Conservation (phyloP, 2,888 invertebrate genomes). For the Bursaphelenchus okinawaensis region DNA sequence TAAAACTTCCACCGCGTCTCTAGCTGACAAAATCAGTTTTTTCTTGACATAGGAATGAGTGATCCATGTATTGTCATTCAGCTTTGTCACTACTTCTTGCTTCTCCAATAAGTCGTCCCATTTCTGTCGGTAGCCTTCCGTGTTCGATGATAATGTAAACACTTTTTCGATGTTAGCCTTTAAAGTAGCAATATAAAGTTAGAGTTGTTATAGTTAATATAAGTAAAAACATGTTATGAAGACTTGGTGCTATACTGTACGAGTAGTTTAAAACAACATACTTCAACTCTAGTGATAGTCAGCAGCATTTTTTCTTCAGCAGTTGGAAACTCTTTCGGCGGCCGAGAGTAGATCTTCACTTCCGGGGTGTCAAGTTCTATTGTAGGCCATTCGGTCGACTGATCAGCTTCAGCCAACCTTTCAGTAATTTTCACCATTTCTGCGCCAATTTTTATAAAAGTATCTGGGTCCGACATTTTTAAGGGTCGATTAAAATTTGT, state of each 20-base stretch:
- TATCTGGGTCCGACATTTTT: too few species aligned
- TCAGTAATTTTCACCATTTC: not conserved
- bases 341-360: not conserved
- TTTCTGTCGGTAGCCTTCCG: not conserved
- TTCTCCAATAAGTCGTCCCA: not conserved
- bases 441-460: too few species aligned
- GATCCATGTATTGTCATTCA: not conserved
- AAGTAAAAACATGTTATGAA: not conserved
- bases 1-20: not conserved
- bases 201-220: not conserved
- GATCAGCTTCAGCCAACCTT: not conserved
- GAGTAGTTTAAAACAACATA: not conserved
- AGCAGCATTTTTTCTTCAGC: not conserved
- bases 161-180: not conserved
- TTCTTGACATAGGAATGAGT: not conserved
- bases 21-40: not conserved
- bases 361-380: not conserved
- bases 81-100: not conserved
- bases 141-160: not conserved
- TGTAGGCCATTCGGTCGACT: not conserved
- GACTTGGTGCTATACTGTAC: not conserved
- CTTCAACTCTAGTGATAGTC: not conserved
- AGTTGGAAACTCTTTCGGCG: not conserved
- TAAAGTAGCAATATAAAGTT: not conserved
- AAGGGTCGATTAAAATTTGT: too few species aligned